phyloP scores from a whole-genome alignment of 1,140 invertebrate species.

The Ganaspis sp. region DNA sequence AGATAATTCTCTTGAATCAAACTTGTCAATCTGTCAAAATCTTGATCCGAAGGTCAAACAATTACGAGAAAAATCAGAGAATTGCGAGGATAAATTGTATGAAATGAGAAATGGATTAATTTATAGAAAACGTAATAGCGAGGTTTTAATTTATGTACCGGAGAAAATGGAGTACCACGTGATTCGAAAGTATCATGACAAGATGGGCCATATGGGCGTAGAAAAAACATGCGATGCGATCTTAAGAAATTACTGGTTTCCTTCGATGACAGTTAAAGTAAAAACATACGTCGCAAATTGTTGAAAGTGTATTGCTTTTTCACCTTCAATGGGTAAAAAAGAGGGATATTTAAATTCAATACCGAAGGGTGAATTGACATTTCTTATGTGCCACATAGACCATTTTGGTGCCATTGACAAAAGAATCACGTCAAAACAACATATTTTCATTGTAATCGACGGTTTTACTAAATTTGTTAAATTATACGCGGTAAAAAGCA shows the following conservation, averaged over 20 bases:
- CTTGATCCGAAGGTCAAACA: too few species aligned
- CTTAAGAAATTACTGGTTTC: slow-evolving; percentile 46
- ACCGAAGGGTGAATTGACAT: slow-evolving; percentile 50
- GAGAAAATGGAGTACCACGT: too few species aligned
- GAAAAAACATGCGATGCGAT: background rate
- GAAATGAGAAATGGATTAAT: too few species aligned
- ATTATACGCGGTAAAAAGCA: slow-evolving; percentile 42
- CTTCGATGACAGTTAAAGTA: slow-evolving; percentile 38
- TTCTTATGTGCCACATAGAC: slow-evolving; percentile 53
- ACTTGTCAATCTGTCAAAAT: too few species aligned
- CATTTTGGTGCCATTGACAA: slow-evolving; percentile 53
- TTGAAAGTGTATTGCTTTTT: slow-evolving; percentile 48
- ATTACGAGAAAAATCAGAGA: too few species aligned
- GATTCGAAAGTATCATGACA: too few species aligned
- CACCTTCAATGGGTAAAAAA: slow-evolving; percentile 18
- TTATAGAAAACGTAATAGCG: too few species aligned
- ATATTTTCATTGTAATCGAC: slow-evolving; percentile 54
- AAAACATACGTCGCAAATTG: slow-evolving; percentile 41
- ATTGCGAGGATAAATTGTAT: too few species aligned
- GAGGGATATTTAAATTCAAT: slow-evolving; percentile 55
- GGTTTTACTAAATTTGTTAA: slow-evolving; percentile 53
- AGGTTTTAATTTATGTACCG: too few species aligned
- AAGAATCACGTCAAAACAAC: slow-evolving; percentile 32
- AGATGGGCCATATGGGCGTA: too few species aligned
- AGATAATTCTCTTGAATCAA: too few species aligned